A percentile compares a stretch with the other conserved stretches of the same genome.
phyloP scores from a whole-genome alignment of 2,797 vertebrate species.

The Petrocephalus sullivani region DNA sequence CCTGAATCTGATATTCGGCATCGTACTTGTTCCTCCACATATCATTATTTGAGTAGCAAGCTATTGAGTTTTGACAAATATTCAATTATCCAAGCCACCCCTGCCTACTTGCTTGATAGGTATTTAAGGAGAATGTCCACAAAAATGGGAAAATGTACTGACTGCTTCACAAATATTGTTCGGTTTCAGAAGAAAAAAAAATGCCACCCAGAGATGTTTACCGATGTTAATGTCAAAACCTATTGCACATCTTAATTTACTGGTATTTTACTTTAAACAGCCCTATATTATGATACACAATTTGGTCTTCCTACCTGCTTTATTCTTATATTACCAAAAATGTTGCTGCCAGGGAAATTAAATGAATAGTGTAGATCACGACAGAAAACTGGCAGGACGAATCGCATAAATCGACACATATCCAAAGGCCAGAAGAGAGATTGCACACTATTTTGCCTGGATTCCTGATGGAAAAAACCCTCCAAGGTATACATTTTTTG shows the following conservation, averaged over 20 bases:
- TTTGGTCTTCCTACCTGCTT: neutral
- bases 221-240: neutral
- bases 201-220: neutral
- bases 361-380: neutral
- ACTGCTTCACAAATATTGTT: neutral
- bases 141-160: neutral
- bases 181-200: neutral
- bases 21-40: neutral
- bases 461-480: neutral
- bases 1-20: neutral
- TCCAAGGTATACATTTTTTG: neutral
- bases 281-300: neutral
- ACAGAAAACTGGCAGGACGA: neutral
- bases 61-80: neutral
- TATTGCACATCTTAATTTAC: neutral
- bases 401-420: neutral
- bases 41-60: neutral
- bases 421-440: neutral
- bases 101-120: neutral
- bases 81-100: neutral
- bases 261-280: neutral
- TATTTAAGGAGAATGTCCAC: neutral
- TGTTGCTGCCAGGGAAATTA: neutral
- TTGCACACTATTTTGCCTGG: neutral
- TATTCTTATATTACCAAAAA: neutral